phyloP scores from a whole-genome alignment of 2,888 invertebrate genomes.

The Drosophila testacea region DNA sequence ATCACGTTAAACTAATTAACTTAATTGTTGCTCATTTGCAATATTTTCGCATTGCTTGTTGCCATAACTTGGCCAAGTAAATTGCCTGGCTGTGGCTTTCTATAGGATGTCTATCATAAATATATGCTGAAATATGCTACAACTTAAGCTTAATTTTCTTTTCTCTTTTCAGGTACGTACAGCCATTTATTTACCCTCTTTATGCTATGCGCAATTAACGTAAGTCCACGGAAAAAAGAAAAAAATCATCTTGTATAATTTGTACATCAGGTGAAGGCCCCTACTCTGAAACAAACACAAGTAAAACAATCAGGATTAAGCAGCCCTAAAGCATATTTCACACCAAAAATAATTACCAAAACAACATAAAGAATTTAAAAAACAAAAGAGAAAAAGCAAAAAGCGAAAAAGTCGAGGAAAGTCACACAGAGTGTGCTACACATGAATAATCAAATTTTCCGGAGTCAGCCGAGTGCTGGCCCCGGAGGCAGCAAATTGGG shows the following conservation, averaged over 20 bases:
- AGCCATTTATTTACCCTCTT: constrained; percentile 4
- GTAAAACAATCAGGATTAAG: constrained; percentile 56
- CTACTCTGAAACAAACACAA: constrained; percentile 14
- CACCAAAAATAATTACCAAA: constrained; percentile 66
- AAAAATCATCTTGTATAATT: constrained; percentile 20
- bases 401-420: constrained; percentile 24
- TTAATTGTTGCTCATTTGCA: constrained; percentile 63
- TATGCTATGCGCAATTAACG: constrained; percentile 38
- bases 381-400: constrained; percentile 5
- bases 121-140: constrained; percentile 14
- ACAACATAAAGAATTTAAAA: constrained; percentile 41
- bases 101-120: constrained; percentile 28
- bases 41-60: constrained; percentile 41
- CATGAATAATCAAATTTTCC: constrained; percentile 66
- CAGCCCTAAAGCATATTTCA: constrained; percentile 63
- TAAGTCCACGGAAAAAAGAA: constrained; percentile 39
- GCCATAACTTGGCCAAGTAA: constrained; percentile 5
- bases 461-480: constrained; percentile 14
- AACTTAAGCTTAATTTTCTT: constrained; percentile 10
- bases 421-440: constrained; percentile 40
- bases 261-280: constrained; percentile 36
- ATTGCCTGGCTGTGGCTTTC: constrained; percentile 15
- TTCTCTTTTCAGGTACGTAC: constrained; percentile 58
- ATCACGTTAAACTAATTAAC: constrained; percentile 50
- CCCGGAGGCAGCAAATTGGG: constrained; percentile 43